Percentiles rank a stretch among this genome's conserved stretches.
Conservation (phyloP, 2,888 invertebrate species). For the Ptilodon capucinus region DNA sequence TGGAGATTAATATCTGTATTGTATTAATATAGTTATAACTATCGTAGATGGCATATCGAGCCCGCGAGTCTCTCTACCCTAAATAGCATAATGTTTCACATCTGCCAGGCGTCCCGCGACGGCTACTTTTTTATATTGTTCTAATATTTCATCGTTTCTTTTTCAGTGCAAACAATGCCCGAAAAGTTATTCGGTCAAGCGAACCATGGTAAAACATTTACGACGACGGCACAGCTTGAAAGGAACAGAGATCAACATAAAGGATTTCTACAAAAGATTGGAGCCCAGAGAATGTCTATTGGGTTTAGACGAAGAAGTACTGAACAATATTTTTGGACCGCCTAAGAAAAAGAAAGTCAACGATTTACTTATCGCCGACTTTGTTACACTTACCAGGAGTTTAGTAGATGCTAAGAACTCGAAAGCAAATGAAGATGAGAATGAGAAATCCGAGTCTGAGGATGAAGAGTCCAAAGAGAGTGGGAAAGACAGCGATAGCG, state of each 20-base stretch:
- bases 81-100: no score
- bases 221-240: constrained; percentile 66
- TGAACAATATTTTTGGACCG: constrained; percentile 68
- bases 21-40: no score
- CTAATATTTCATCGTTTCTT: constrained; percentile 3
- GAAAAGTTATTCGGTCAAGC: constrained; percentile 71
- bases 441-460: constrained; percentile 8
- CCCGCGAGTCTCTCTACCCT: no score
- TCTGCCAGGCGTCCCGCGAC: no score
- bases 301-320: constrained; percentile 60
- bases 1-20: no score
- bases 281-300: constrained; percentile 70
- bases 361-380: constrained; percentile 50
- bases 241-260: constrained; percentile 43
- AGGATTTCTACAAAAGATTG: constrained; percentile 55
- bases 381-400: constrained; percentile 43
- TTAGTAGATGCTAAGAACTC: neutral
- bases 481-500: constrained; percentile 14
- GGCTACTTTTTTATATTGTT: no score
- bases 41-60: no score
- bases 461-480: constrained; percentile 13
- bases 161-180: constrained; percentile 78
- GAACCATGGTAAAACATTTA: constrained; percentile 73
- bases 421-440: neutral
- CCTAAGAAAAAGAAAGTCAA: constrained; percentile 39